These are phyloP conservation scores for Neria commutata DNA, from an alignment of 2,888 invertebrate genomes.

Conservation along the genomic window DNA sequence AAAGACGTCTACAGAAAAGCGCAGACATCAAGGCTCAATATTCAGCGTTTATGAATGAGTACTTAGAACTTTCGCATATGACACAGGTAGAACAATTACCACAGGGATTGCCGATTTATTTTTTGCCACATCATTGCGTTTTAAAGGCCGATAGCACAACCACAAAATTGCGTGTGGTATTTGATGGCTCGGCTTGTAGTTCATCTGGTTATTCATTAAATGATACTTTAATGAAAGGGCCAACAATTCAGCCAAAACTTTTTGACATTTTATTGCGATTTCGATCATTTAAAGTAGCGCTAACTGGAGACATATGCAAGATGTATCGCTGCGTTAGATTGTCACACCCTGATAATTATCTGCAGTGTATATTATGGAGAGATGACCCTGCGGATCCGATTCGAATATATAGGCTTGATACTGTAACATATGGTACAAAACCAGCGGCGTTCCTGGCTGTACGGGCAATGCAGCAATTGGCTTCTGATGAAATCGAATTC, in stretches of 20 bases:
- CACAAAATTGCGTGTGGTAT: conserved; percentile 9
- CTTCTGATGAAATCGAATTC: conserved; percentile 3
- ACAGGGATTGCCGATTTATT: background rate
- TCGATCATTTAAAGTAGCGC: conserved; percentile 17
- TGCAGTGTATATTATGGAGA: conserved; percentile 22
- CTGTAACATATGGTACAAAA: conserved; percentile 20
- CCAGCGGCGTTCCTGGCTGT: conserved; percentile 16
- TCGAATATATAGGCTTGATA: conserved; percentile 8
- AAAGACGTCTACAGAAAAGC: conserved; percentile 19
- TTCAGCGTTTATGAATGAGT: conserved; percentile 16
- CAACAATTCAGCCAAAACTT: conserved; percentile 19
- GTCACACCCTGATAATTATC: conserved; percentile 6
- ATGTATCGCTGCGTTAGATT: conserved; percentile 21
- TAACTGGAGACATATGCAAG: conserved; percentile 25
- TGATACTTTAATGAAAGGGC: conserved; percentile 13
- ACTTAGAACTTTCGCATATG: conserved; percentile 15
- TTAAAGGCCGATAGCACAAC: conserved; percentile 12
- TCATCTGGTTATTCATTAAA: conserved; percentile 13
- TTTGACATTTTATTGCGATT: conserved; percentile 21
- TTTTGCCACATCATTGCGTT: conserved; percentile 19
- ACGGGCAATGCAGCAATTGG: conserved; percentile 13
- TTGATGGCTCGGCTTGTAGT: conserved; percentile 11
- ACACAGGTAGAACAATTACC: background rate
- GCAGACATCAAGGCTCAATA: conserved; percentile 15
- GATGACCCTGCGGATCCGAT: conserved; percentile 3